Evolutionary conservation across 2,888 invertebrate genomes (phyloP).

Genomic region (Iphiclides podalirius): DNA sequence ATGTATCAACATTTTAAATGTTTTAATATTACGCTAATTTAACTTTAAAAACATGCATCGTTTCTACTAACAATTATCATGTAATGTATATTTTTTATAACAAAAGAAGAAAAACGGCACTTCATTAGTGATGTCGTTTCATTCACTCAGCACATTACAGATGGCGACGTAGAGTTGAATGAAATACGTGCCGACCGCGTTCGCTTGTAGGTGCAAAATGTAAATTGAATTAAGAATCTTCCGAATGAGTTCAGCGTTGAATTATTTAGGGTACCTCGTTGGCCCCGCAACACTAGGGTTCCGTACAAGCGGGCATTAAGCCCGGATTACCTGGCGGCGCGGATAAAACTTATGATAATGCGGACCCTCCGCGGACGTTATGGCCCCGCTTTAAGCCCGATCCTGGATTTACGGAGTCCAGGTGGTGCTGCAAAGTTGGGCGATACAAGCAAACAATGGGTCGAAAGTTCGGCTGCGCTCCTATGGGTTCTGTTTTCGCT

Average conservation of each 20-base stretch:
- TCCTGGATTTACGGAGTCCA: slow-evolving; percentile 40
- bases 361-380: slow-evolving; percentile 44
- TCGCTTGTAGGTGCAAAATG: slow-evolving; percentile 1
- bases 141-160: too few species aligned
- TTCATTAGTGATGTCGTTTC: too few species aligned
- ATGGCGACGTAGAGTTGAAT: too few species aligned
- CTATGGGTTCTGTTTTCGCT: slow-evolving; percentile 30
- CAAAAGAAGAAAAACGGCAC: too few species aligned
- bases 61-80: too few species aligned
- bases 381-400: slow-evolving; percentile 38
- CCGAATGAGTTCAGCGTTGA: slow-evolving; percentile 9
- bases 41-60: too few species aligned
- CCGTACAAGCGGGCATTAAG: slow-evolving; percentile 20
- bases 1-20: too few species aligned
- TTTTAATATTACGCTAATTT: too few species aligned
- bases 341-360: slow-evolving; percentile 74
- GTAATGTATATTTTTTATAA: too few species aligned
- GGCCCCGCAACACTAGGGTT: background rate
- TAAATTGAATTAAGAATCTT: slow-evolving; percentile 14
- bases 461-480: slow-evolving; percentile 25
- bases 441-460: slow-evolving; percentile 26
- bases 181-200: too few species aligned
- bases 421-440: slow-evolving; percentile 36
- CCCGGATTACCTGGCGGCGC: slow-evolving; percentile 38
- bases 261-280: slow-evolving; percentile 18